Evolutionary conservation across 2,888 invertebrate species (phyloP), one percentile per base, ranked within the genome.

Genomic region (Actias luna): DNA sequence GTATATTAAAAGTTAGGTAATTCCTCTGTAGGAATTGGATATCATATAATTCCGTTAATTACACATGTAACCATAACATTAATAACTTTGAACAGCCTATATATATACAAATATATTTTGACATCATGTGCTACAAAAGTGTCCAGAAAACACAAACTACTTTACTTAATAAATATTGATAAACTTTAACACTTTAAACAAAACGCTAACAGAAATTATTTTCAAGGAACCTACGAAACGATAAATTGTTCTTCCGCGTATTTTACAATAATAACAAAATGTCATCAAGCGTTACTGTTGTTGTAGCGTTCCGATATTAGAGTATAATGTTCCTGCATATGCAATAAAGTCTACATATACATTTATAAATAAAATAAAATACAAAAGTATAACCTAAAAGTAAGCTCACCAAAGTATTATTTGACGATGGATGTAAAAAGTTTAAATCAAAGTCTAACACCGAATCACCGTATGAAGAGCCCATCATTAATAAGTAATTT

Each of bases 401-500:
- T 55, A 58, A 73, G 82, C 86, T 83, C 71, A 89, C 89, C 79
- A 71, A 66, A 63, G 71, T 69, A 66, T 70, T 76, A 60, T 67
- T 71, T 55, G 77, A 62, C 62, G 76, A 64, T 64, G 80, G 76
- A n/a, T 77, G 76, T 16, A 88, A 73, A 64, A 79, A 79, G 69
- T 83, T 79, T 55, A 88, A 72, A 69, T 88, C 87, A 78, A 89
- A 88, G 67, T 84, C 80, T 2, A 82, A 70, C 58, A 84, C 67
- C 35, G 75, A 65, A 52, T 75, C 71, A 5, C 70, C 67, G 27
- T 61, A 68, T 1, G 69, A 18, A 29, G 68, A 64, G 67, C 64
- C 59, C 75, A 75, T 75, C 39, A 16, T 73, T 12, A 27, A 59
- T 18, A 16, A 12, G 5, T 33, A 12, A 35, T 52, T 33, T 18